These are phyloP conservation scores for Tupaia tana DNA, from an alignment of 2,113 vertebrate genomes.

Conservation along the genomic window DNA sequence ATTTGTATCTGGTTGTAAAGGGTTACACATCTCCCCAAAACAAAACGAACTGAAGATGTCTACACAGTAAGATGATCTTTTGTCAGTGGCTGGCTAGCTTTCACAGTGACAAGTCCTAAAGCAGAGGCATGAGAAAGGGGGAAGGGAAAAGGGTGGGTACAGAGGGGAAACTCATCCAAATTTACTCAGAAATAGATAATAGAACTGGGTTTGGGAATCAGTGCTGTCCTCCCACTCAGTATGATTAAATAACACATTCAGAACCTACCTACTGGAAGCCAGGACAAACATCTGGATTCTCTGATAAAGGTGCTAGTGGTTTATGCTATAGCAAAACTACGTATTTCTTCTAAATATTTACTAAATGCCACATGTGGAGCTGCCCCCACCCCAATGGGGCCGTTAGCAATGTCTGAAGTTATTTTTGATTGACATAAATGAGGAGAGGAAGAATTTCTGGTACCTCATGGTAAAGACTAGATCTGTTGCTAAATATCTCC, in stretches of 20 bases:
- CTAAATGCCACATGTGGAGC: not conserved
- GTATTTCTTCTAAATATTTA: not conserved
- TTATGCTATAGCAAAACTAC: not conserved
- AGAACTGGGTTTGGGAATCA: not conserved
- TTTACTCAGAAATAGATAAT: not conserved
- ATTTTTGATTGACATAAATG: not conserved
- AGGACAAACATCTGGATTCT: not conserved
- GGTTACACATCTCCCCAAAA: not conserved
- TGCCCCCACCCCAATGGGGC: not conserved
- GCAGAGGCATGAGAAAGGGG: not conserved
- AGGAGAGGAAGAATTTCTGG: rapidly evolving
- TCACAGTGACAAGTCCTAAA: not conserved
- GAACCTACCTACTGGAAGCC: not conserved
- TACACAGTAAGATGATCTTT: not conserved
- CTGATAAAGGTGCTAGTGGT: not conserved
- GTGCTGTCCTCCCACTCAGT: not conserved
- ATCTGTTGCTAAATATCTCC: not conserved
- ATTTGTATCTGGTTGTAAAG: not conserved
- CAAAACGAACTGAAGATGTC: not conserved
- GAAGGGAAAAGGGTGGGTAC: rapidly evolving
- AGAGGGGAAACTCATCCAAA: not conserved
- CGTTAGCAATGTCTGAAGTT: not conserved
- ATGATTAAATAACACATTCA: not conserved
- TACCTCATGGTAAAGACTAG: not conserved
- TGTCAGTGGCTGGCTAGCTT: not conserved